Conservation (phyloP, 2,888 invertebrate genomes). For the Proisotoma minuta region DNA sequence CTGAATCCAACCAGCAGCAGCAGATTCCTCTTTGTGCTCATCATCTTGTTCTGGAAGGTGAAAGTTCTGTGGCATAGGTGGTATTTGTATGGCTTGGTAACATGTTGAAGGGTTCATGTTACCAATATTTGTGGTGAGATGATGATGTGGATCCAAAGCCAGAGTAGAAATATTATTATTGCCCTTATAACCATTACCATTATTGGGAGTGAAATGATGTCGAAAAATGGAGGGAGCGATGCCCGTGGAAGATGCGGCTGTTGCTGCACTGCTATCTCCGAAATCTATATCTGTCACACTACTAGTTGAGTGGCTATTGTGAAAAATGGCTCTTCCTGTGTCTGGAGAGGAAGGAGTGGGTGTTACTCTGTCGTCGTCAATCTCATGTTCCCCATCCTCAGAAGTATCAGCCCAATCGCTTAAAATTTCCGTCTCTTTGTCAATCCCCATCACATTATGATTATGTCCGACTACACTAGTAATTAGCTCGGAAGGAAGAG, state of each 20-base stretch:
- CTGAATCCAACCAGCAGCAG: not conserved
- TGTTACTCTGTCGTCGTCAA: constrained; percentile 35
- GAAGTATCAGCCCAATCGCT: constrained; percentile 46
- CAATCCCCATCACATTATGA: constrained; percentile 26
- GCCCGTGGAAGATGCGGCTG: constrained; percentile 24
- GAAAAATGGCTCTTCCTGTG: constrained; percentile 28
- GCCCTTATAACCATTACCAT: constrained; percentile 22
- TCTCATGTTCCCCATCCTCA: constrained; percentile 38
- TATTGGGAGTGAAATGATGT: constrained; percentile 23
- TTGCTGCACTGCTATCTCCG: constrained; percentile 32
- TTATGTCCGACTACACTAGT: constrained; percentile 20
- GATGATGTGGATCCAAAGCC: constrained; percentile 18
- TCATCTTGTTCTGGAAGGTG: not conserved
- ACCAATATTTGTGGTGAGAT: constrained; percentile 28
- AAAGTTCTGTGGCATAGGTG: constrained; percentile 15
- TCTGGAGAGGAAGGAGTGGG: constrained; percentile 44
- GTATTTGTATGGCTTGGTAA: constrained; percentile 18
- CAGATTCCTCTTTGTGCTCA: not conserved
- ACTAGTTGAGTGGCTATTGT: constrained; percentile 27
- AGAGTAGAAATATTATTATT: too few relatives aligned
- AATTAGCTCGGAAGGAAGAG: constrained; percentile 2
- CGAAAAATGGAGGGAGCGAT: constrained; percentile 22
- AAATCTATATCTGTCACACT: constrained; percentile 39
- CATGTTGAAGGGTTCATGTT: constrained; percentile 37
- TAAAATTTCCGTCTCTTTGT: constrained; percentile 44